Base-by-base conservation (phyloP, 2,888 invertebrate genomes). In the Acanthoscelides obtectus region DNA sequence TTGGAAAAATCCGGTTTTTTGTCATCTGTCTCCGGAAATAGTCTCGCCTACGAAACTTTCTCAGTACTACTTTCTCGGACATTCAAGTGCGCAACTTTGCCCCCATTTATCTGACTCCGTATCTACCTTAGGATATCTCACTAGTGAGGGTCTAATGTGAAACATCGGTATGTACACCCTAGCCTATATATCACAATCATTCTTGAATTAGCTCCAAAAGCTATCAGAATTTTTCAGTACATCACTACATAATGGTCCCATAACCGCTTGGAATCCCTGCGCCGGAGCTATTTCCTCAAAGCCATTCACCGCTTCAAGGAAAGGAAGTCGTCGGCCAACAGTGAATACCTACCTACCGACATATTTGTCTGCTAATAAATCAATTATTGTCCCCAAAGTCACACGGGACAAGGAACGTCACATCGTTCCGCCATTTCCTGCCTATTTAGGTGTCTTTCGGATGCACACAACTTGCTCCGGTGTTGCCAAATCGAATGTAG, bases 351-450 rank as follows among this genome's bases (percentile, higher is more conserved):
- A n/a, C n/a, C n/a, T n/a, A n/a, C 72, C 45, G 71, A 75, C 74
- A 75, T 75, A 74, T 74, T 74, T 74, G 73, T 76, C 72, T 72
- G 70, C 73, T 76, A 76, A 76, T 76, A 76, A 76, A 76, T 76
- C 75, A 74, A 76, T 76, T 74, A 76, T 76, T 73, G 71, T 74
- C 73, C 75, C 71, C 66, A 68, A 73, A 73, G 73, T 72, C 72
- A 71, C 74, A 72, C 72, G 74, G 68, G 45, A 45, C 45, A 45
- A 69, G 72, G 68, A n/a, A 74, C 68, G 75, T 72, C 73, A 74
- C 69, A 74, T 71, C 68, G 27, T 68, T 72, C 70, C 71, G 66
- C 72, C 75, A 72, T 74, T 75, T 75, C 75, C 75, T 75, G 75
- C 73, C 73, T 75, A 72, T 75, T 73, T 73, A 72, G 72, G 73